Base-by-base conservation (phyloP, 2,888 invertebrate species). In the Cantharis lateralis region DNA sequence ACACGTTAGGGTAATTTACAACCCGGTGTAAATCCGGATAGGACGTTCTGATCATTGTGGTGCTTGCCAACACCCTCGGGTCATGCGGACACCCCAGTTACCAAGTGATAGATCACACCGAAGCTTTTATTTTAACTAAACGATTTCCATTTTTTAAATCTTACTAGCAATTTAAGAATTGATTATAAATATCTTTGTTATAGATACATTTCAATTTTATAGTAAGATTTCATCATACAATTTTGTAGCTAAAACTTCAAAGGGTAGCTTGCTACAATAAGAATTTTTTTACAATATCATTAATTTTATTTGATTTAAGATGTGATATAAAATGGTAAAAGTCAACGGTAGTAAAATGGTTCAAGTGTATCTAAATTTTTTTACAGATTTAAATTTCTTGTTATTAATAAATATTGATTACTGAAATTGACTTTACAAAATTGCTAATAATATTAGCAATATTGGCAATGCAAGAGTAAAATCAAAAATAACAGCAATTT, bases 21-120 rank as follows among this genome's bases (percentile, higher is more conserved):
- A 72, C 71, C 26, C 75, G 78, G 78, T 78, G 78, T 78, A 78
- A 78, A 78, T 78, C 78, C 78, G 72, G 71, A 68, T 75, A 75
- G 78, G 72, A 72, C 72, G 75, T 68, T 26, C 78, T 64, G 78
- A 78, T 78, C 78, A 75, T 72, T 78, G 78, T 75, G 78, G 78
- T 75, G 72, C 64, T 70, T 72, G 75, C 78, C 75, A 74, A 78
- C 78, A 78, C 78, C 78, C 78, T 75, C 75, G 75, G 72, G 78
- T 75, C 75, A 78, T 78, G 78, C 78, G 78, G 78, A 78, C 75
- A 75, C 68, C 63, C 72, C 75, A 74, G 77, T 74, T 75, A 63
- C 74, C 18, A 71, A 73, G 77, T 72, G 70, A 78, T 78, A 75
- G 72, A 78, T 78, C 78, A 66, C 78, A 75, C 68, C 32, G 71